Evolutionary conservation across 2,113 vertebrate species (phyloP).

Genomic region (Labeo catla): DNA sequence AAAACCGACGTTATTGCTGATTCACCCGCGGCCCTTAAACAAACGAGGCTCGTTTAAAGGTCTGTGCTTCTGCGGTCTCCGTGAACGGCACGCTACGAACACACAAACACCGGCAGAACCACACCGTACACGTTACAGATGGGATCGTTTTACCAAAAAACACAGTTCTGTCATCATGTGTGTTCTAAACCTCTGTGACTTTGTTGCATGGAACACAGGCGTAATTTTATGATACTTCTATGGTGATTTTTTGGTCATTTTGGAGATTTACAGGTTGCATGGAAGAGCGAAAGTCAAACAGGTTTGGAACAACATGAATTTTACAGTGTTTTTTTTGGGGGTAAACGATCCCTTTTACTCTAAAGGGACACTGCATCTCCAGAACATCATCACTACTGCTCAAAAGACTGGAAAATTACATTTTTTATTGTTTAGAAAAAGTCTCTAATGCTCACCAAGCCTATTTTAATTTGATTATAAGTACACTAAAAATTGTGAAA

Average conservation of each 20-base stretch:
- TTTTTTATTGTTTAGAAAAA: no score
- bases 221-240: background rate
- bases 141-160: background rate
- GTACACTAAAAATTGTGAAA: background rate
- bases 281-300: background rate
- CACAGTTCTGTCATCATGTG: background rate
- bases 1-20: constrained; percentile 69
- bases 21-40: constrained; percentile 46
- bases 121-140: background rate
- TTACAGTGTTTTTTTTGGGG: background rate
- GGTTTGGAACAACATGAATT: background rate
- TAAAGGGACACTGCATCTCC: constrained; percentile 72
- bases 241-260: background rate
- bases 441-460: background rate
- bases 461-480: background rate
- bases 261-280: background rate
- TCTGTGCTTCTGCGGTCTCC: constrained; percentile 6
- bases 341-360: background rate
- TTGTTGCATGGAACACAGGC: background rate
- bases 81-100: constrained; percentile 25
- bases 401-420: background rate
- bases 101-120: constrained; percentile 9
- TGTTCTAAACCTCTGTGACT: background rate
- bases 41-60: background rate
- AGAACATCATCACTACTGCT: constrained; percentile 34